These are phyloP conservation scores for Bombyx mandarina DNA, from an alignment of 1,140 invertebrate genomes.

Conservation along the genomic window DNA sequence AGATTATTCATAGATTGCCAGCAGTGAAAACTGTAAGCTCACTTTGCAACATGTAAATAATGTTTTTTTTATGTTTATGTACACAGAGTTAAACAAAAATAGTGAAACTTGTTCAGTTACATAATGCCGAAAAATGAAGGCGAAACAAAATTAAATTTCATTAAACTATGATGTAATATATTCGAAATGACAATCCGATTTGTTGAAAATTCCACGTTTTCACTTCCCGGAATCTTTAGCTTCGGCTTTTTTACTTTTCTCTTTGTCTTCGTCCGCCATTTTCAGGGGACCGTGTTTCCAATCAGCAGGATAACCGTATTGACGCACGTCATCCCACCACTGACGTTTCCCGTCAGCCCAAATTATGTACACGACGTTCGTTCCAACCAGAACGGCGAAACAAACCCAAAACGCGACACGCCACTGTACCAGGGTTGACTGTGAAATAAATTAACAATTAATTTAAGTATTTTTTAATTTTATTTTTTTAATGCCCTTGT, in stretches of 20 bases:
- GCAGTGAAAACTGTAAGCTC: too few species aligned
- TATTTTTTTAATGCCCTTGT: too few species aligned
- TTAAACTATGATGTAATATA: neutral
- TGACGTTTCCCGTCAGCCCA: constrained; percentile 81
- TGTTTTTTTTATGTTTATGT: too few species aligned
- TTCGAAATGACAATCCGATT: neutral
- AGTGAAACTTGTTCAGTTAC: neutral
- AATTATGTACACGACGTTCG: constrained; percentile 80
- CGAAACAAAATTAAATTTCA: neutral
- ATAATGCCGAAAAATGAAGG: neutral
- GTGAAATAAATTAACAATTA: constrained; percentile 39
- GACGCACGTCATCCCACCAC: constrained; percentile 76
- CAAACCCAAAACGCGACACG: constrained; percentile 86
- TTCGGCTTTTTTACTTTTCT: constrained; percentile 47
- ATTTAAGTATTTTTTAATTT: too few species aligned
- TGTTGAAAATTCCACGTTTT: neutral
- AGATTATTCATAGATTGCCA: too few species aligned
- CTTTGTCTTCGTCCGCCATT: constrained; percentile 39
- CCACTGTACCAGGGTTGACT: constrained; percentile 85
- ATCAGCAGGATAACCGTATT: constrained; percentile 47
- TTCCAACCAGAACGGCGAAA: constrained; percentile 79
- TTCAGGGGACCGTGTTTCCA: constrained; percentile 56
- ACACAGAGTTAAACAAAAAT: neutral
- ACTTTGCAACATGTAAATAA: too few species aligned
- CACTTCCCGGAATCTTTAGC: constrained; percentile 16